phyloP scores from a whole-genome alignment of 2,797 vertebrate genomes.

The Tadarida brasiliensis region DNA sequence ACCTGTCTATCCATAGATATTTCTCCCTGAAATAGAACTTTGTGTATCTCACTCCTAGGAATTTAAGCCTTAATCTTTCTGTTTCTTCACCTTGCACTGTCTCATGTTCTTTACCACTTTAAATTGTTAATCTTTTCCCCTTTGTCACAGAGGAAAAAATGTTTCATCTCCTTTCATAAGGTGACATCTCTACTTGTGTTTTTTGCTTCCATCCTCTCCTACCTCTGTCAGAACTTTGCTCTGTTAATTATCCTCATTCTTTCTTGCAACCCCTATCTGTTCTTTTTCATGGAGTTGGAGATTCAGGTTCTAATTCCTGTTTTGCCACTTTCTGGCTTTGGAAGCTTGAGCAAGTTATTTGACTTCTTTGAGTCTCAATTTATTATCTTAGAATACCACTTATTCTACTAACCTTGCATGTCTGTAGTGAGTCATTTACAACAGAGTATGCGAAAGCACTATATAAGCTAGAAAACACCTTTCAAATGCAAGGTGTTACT shows the following conservation, averaged over 20 bases:
- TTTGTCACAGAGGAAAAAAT: constrained; percentile 51
- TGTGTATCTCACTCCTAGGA: background rate
- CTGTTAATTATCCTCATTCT: background rate
- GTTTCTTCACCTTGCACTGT: background rate
- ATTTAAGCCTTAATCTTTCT: background rate
- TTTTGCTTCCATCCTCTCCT: background rate
- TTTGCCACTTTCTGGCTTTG: constrained; percentile 55
- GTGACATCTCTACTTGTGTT: background rate
- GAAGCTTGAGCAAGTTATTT: constrained; percentile 45
- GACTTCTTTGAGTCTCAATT: constrained; percentile 31
- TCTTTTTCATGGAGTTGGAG: constrained; percentile 9
- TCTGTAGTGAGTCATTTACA: constrained; percentile 52
- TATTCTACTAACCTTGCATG: constrained; percentile 22
- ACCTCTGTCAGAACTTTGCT: background rate
- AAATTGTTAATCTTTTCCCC: constrained; percentile 19
- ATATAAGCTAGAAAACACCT: constrained; percentile 36
- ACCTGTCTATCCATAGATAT: background rate
- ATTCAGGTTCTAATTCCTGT: constrained; percentile 47
- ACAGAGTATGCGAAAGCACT: background rate
- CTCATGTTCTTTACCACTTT: background rate
- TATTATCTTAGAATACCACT: constrained; percentile 35
- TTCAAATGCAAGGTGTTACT: constrained; percentile 2
- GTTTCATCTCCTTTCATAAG: constrained; percentile 26
- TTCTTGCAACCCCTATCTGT: background rate
- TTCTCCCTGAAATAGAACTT: constrained; percentile 59